Evolutionary conservation across 2,113 vertebrate genomes (phyloP), one percentile per base, ranked within the genome.

Genomic region (Machaerirhynchus nigripectus): DNA sequence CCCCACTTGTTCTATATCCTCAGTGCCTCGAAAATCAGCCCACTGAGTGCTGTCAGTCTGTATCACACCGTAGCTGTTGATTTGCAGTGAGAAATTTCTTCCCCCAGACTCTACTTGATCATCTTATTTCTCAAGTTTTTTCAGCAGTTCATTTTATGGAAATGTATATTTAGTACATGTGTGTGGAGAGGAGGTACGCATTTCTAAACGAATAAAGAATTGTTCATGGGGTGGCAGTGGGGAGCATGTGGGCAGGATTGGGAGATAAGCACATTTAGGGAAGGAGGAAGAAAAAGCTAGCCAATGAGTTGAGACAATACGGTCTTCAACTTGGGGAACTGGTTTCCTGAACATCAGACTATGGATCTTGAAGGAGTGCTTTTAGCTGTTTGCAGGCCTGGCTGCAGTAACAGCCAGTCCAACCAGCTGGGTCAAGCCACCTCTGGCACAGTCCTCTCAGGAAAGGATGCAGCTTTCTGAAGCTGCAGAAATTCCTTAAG

Each of bases 391-490:
- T 90, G 35, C 28, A 84, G 50, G 35, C 37, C 55, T 61, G 61
- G 40, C n/a, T 94, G 78, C 8, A 1, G 13, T 52, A 46, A 44
- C n/a, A 84, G 42, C 21, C 52, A 77, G 75, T 53, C n/a, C 49
- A 68, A 9, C 12, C 0, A 21, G 19, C 0, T 65, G 33, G 21
- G 37, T 55, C 37, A 70, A 65, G 46, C 31, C 7, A 3, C 23
- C 21, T 61, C 55, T 65, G 37, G n/a, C 31, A 59, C 15, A 61
- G 46, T 46, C 50, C 59, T 61, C 53, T 65, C 1, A 9, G 78
- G 89, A 89, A 93, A 93, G 86, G 44, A 75, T 60, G 77, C 84
- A 84, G 81, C 84, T 95, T 96, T 95, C 96, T 93, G 94, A 94
- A 94, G 24, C 55, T 71, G 80, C 31, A 95, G 44, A 65, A 84